These are phyloP conservation scores for Linnaemya vulpina DNA, from an alignment of 2,888 invertebrate species.

Conservation along the genomic window DNA sequence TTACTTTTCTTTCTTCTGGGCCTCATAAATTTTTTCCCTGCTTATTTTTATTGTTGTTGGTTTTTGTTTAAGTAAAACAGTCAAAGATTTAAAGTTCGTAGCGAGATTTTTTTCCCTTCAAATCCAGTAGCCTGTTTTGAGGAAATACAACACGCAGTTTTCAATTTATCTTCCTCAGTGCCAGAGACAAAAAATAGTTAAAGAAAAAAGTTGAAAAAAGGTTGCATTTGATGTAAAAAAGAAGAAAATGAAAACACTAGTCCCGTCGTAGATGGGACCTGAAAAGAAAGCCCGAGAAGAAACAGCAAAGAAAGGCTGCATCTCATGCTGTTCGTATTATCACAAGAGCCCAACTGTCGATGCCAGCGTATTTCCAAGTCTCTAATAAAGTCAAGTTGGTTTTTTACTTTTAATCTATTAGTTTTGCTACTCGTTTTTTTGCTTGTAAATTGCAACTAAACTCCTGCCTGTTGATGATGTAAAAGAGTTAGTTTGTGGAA, in stretches of 20 bases:
- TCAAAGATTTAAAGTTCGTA: not conserved
- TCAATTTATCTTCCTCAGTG: not conserved
- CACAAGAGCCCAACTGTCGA: not conserved
- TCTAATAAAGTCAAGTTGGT: not conserved
- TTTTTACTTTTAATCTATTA: not conserved
- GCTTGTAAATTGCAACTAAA: not conserved
- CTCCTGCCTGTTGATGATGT: conserved; percentile 22
- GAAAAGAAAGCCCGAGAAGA: not conserved
- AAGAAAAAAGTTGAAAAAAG: conserved; percentile 8
- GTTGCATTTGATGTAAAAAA: conserved; percentile 1
- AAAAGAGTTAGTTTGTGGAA: conserved; percentile 44
- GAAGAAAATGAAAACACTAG: conserved; percentile 8
- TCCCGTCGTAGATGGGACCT: not conserved
- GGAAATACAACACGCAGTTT: conserved; percentile 42
- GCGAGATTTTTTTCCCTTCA: conserved; percentile 5
- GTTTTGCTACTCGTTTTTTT: too few species aligned
- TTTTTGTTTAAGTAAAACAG: not conserved
- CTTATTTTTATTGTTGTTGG: not conserved
- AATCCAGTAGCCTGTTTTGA: conserved; percentile 59
- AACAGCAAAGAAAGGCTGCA: conserved; percentile 14
- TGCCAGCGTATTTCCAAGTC: not conserved
- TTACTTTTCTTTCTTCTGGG: not conserved
- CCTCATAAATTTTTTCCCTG: not conserved
- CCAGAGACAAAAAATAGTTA: not conserved
- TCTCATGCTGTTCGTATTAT: conserved; percentile 36